phyloP scores from a whole-genome alignment of 2,888 invertebrate genomes.

The Sphaeridia pumilis region DNA sequence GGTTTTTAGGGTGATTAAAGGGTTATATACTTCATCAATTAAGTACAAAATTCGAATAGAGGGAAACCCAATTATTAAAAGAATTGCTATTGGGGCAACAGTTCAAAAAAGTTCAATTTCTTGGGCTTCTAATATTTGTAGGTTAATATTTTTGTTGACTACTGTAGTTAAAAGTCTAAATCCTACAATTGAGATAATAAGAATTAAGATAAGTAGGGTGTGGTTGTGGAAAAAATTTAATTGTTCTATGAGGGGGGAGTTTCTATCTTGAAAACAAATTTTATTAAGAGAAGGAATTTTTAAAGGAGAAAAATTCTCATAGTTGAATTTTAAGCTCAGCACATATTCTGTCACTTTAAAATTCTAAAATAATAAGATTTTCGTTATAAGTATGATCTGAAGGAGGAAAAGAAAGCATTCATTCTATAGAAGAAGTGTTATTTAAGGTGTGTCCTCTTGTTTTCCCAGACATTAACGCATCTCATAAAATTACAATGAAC shows the following conservation, averaged over 20 bases:
- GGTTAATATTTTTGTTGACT: conserved; percentile 46
- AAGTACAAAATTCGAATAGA: conserved; percentile 24
- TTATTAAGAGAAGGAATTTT: conserved; percentile 36
- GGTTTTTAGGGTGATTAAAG: conserved; percentile 23
- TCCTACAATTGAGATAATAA: conserved; percentile 50
- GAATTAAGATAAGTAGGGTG: conserved; percentile 49
- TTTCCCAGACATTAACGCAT: conserved; percentile 43
- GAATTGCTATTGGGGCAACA: conserved; percentile 17
- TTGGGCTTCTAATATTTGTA: conserved; percentile 15
- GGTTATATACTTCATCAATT: conserved; percentile 23
- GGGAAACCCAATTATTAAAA: conserved; percentile 23
- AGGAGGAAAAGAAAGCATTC: conserved; percentile 26
- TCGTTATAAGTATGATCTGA: conserved; percentile 34
- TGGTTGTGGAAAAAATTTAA: conserved; percentile 54
- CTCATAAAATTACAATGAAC: conserved; percentile 52
- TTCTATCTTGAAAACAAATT: conserved; percentile 51
- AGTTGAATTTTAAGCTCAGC: conserved; percentile 25
- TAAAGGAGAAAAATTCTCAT: conserved; percentile 19
- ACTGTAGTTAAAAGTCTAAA: conserved; percentile 47
- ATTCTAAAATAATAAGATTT: conserved; percentile 16
- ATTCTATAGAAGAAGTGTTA: conserved; percentile 47
- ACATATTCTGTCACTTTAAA: conserved; percentile 27
- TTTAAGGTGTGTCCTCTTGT: conserved; percentile 45
- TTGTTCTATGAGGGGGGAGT: conserved; percentile 55
- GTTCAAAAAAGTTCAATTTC: conserved; percentile 24